Base-by-base conservation (phyloP, 2,113 vertebrate genomes). In the Solea senegalensis region DNA sequence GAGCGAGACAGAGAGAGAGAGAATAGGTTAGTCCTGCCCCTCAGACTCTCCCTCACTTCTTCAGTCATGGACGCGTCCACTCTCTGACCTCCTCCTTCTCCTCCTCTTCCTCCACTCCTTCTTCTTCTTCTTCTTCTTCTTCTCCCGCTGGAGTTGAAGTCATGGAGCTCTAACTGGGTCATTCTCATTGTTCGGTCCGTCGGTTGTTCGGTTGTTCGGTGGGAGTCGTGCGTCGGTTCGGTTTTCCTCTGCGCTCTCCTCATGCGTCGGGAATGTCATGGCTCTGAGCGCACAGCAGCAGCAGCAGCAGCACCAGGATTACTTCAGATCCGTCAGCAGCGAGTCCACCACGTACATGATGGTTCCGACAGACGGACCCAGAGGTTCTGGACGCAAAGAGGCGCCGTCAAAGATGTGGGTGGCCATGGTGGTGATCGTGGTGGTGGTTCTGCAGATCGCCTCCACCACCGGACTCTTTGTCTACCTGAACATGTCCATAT, bases 341-440 rank as follows among this genome's bases (percentile, higher is more conserved):
- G 93, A 95, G 89, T 95, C 94, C 82, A 92, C 93, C 67, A 85
- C 93, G 28, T 95, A 95, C 90, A 95, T 95, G 93, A 94, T 94
- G 93, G 93, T 94, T 41, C 92, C 93, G 12, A 85, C 93, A 76
- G 87, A 83, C 75, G 81, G 81, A 10, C 85, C 88, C 44, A 61
- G 27, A 69, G 66, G 45, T 34, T 5, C 77, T 10, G 62, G 58
- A 41, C 92, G 90, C 76, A 78, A 79, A 60, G 93, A 94, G 2
- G 81, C 91, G 44, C 91, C 91, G 48, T 92, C 91, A 85, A 93
- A 91, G 88, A 87, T 91, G 84, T 93, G 93, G 91, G 78, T 95
- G 79, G 93, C 92, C 8, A 93, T 94, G 93, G 94, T 94, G 80
- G 92, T 94, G 68, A 91, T 93, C 0, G 91, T 94, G 65, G 94